Base-by-base conservation (phyloP, 2,888 invertebrate genomes). In the Cryptophagus acutangulus region DNA sequence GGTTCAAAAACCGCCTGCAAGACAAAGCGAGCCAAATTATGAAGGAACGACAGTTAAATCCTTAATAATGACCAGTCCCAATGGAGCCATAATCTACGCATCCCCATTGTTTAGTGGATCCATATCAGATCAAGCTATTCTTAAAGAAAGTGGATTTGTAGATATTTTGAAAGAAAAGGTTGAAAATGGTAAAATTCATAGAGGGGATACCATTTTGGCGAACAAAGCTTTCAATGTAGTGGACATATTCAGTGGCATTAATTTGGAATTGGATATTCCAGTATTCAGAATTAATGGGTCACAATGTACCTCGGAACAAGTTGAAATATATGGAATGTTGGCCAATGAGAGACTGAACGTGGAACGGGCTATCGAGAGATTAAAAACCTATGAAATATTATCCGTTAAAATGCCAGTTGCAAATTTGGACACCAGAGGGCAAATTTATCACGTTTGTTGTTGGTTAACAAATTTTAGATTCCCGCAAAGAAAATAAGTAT, bases 221-320 rank as follows among this genome's bases (percentile, higher is more conserved):
- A 49, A 54, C 31, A 52, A 52, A 29, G 50, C 45, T 2, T 51
- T 51, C 40, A 31, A 45, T 20, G 46, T 53, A n/a, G 42, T 44
- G 5, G 12, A 9, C 16, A 37, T 45, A 25, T 41, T 48, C 26
- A 36, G 41, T 13, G 24, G 37, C 13, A 35, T 45, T 26, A 29
- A 34, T 18, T 24, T 53, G 5, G 10, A 45, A 12, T 18, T 53
- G 25, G 50, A 50, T 20, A 42, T 41, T 20, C 20, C 20, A 5
- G 9, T 9, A 5, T 20, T 20, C 20, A 5, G 20, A 20, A 20
- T 20, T 20, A 20, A 20, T 20, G 20, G 20, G 20, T 6, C 9
- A 20, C 20, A 20, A 20, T 20, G 5, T 20, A 9, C 20, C 8
- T 46, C 50, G n/a, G 20, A 33, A n/a, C 48, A 51, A 20, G 33